A percentile compares a stretch with the other conserved stretches of the same genome.
These are phyloP conservation scores for Rotaria socialis DNA, from an alignment of 2,888 invertebrate species.

Conservation along the genomic window DNA sequence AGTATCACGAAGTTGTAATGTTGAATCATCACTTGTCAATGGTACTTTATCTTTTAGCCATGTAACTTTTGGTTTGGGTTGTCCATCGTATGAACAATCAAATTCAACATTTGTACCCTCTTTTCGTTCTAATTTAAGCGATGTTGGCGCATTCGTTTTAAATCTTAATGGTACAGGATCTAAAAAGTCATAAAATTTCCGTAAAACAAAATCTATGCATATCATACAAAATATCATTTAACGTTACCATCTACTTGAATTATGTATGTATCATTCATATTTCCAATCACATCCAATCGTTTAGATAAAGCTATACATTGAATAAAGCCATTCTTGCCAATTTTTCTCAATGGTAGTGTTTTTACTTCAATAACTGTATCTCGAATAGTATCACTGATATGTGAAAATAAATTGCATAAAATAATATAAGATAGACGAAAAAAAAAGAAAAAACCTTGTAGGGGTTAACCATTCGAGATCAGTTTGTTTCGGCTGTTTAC, in stretches of 20 bases:
- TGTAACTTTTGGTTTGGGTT: neutral
- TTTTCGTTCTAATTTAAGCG: neutral
- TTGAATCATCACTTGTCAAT: neutral
- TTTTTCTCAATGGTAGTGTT: neutral
- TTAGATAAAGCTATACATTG: slow-evolving; percentile 13
- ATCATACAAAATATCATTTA: neutral
- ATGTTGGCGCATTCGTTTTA: neutral
- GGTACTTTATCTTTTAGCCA: neutral
- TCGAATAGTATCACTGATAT: neutral
- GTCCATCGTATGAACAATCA: neutral
- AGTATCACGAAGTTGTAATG: neutral
- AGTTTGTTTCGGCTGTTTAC: neutral
- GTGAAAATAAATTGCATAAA: neutral
- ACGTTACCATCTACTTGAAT: slow-evolving; percentile 5
- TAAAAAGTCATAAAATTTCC: neutral
- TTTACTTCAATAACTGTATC: neutral
- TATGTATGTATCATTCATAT: slow-evolving; percentile 1
- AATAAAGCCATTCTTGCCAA: neutral
- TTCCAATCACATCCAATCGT: neutral
- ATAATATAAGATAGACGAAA: neutral
- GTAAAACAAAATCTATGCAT: neutral
- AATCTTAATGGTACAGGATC: slow-evolving; percentile 2
- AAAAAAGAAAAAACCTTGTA: neutral
- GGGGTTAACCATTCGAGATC: neutral
- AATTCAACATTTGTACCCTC: neutral